A percentile compares a stretch with the other conserved stretches of the same genome.
phyloP scores from a whole-genome alignment of 2,113 vertebrate genomes.

The Zosterops pallidus region DNA sequence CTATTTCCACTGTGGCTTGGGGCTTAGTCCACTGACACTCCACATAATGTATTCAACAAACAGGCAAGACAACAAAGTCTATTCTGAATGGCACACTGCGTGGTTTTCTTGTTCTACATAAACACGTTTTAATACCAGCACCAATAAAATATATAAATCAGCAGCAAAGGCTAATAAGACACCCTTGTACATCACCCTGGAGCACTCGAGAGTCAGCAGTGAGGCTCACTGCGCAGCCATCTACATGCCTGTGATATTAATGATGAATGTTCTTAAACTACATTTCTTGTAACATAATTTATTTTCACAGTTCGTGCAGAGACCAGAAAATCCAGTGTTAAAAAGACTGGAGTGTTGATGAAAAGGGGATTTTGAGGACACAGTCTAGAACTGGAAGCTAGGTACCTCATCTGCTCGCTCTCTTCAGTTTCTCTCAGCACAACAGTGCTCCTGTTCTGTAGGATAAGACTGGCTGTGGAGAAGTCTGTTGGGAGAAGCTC shows the following conservation, averaged over 20 bases:
- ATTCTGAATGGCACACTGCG: background rate
- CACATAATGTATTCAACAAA: background rate
- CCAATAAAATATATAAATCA: background rate
- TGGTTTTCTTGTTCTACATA: background rate
- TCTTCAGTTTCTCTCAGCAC: background rate
- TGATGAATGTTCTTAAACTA: background rate
- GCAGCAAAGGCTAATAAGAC: background rate
- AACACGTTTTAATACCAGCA: background rate
- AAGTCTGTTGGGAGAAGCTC: background rate
- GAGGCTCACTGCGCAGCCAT: background rate
- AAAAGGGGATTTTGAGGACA: background rate
- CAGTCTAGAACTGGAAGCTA: background rate
- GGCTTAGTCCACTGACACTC: background rate
- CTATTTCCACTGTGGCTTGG: background rate
- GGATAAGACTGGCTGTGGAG: background rate
- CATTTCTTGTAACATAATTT: background rate
- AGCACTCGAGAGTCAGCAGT: background rate
- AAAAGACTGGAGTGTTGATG: background rate
- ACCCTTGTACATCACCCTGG: background rate
- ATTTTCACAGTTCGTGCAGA: background rate
- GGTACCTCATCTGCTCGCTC: background rate
- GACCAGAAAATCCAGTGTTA: background rate
- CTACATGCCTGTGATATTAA: background rate
- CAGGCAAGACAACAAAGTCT: background rate
- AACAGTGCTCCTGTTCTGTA: background rate